Conservation (phyloP, 2,888 invertebrate genomes). For the Rhogogaster chlorosoma region DNA sequence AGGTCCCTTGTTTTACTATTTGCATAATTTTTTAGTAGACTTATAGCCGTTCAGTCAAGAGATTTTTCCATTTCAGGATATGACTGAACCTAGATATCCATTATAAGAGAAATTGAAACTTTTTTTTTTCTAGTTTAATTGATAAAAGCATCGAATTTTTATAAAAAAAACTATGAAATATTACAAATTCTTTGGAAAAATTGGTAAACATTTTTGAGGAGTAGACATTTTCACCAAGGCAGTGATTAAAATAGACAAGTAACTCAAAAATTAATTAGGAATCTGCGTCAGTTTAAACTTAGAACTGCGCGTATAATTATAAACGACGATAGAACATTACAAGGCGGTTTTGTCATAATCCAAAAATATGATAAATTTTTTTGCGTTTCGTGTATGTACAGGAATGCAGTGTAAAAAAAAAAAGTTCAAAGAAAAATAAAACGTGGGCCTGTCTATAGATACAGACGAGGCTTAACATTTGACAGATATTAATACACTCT, state of each 20-base stretch:
- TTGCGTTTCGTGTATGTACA: neutral
- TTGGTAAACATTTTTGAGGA: too few species aligned
- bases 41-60: neutral
- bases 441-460: neutral
- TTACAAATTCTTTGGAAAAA: too few species aligned
- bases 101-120: too few species aligned
- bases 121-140: too few species aligned
- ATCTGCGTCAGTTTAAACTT: neutral
- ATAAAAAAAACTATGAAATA: too few species aligned
- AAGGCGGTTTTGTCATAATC: constrained; percentile 21
- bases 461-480: constrained; percentile 13
- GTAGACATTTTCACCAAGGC: too few species aligned
- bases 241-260: constrained; percentile 8
- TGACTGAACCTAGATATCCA: neutral
- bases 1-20: neutral
- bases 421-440: constrained; percentile 35
- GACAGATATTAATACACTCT: constrained; percentile 46
- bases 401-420: constrained; percentile 18
- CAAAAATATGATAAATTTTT: constrained; percentile 18
- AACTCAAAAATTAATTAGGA: constrained; percentile 8
- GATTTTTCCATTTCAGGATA: neutral
- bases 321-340: neutral
- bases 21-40: neutral
- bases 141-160: too few species aligned
- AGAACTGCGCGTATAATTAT: neutral